phyloP scores from a whole-genome alignment of 2,888 invertebrate species.

The Acrobasis suavella region DNA sequence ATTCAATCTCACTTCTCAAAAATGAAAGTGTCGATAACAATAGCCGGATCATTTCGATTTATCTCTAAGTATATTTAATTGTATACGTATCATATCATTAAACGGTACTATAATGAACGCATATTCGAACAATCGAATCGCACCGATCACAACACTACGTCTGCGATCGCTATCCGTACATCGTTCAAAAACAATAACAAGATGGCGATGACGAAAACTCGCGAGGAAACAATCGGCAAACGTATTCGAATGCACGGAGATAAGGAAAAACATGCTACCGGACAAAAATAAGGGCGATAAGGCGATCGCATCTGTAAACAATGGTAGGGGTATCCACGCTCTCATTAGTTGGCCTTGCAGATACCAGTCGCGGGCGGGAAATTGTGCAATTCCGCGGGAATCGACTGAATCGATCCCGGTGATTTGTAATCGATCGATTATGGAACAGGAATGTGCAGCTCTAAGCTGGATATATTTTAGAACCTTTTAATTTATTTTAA shows the following conservation, averaged over 20 bases:
- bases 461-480: background rate
- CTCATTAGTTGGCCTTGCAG: conserved; percentile 76
- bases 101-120: conserved; percentile 25
- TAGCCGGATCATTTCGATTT: conserved; percentile 14
- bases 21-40: conserved; percentile 23
- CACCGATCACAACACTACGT: conserved; percentile 36
- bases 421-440: conserved; percentile 65
- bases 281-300: conserved; percentile 76
- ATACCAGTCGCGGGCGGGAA: conserved; percentile 51
- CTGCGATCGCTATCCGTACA: conserved; percentile 42
- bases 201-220: conserved; percentile 65
- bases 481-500: too few relatives aligned
- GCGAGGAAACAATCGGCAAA: conserved; percentile 64
- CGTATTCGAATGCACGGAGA: conserved; percentile 62
- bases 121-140: conserved; percentile 32
- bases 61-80: conserved; percentile 17
- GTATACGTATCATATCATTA: conserved; percentile 16
- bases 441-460: conserved; percentile 14
- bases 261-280: conserved; percentile 76
- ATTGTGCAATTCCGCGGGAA: conserved; percentile 71
- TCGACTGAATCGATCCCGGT: conserved; percentile 58
- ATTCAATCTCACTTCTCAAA: conserved; percentile 8
- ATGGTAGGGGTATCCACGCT: conserved; percentile 73
- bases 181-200: conserved; percentile 40
- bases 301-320: conserved; percentile 76